Base-by-base conservation (phyloP, 2,797 vertebrate species). In the Etheostoma nigrum region DNA sequence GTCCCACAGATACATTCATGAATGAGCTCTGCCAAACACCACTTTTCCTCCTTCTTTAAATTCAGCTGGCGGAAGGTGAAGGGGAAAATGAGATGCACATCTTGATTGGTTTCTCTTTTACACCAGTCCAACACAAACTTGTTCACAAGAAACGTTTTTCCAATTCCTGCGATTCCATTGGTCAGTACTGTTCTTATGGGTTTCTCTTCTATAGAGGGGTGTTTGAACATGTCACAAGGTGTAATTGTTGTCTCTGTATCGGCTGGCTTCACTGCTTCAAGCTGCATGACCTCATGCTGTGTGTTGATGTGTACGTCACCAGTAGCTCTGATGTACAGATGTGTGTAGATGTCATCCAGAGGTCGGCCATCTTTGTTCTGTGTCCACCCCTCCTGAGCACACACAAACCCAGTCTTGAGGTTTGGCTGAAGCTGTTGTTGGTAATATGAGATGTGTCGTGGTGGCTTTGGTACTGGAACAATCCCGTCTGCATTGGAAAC, bases 41-140 rank as follows among this genome's bases (percentile, higher is more conserved):
- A 23, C 21, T 23, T 23, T 23, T 23, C 21, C 21, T 23, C 21
- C 21, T 23, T 23, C 21, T 23, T 23, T 23, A 23, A 23, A 23
- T 23, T 23, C 21, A 23, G 21, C 21, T 23, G 21, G 21, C 21
- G 21, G 21, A 23, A 23, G 21, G 21, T 23, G 21, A 23, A 23
- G 21, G 21, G 21, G 21, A 23, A 23, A 23, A 23, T 23, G 21
- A 23, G 21, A 23, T 23, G 21, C 21, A 23, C 21, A 23, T 23
- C 21, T 23, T 23, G 21, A 23, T 23, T 23, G 21, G 21, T 23
- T 23, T 23, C 0, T 25, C 25, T 25, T 25, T 25, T 25, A 25
- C 25, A 25, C 83, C 83, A 85, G 64, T 82, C 83, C 54, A 76
- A 66, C 36, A 79, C 19, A 69, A 81, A 78, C 72, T 79, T 85